Percentiles rank a stretch among this genome's conserved stretches.
Evolutionary conservation across 2,113 vertebrate species (phyloP).

Genomic region (Melanotaenia duboulayi): DNA sequence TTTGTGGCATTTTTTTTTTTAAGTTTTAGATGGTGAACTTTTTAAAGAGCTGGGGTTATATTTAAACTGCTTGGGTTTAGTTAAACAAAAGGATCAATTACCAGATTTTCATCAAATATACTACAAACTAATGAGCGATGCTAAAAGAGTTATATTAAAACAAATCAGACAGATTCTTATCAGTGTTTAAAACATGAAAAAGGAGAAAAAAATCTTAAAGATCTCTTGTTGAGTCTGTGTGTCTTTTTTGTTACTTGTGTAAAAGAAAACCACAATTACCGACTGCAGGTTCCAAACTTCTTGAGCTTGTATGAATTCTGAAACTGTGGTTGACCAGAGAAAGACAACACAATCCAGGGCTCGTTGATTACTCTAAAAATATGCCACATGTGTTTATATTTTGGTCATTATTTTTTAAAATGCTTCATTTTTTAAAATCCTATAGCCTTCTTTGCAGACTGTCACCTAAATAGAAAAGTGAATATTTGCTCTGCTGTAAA

Average conservation of each 20-base stretch:
- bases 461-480: not conserved
- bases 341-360: not conserved
- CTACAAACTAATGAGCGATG: no score
- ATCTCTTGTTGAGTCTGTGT: not conserved
- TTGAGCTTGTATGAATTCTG: constrained; percentile 18
- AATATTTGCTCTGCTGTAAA: not conserved
- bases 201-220: not conserved
- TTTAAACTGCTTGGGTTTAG: no score
- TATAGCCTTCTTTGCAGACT: not conserved
- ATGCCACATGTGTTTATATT: not conserved
- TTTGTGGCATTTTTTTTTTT: constrained; percentile 59
- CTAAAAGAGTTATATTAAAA: no score
- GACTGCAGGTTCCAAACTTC: constrained; percentile 28
- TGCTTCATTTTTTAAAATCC: not conserved
- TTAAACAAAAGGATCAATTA: no score
- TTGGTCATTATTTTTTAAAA: not conserved
- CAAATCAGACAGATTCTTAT: not conserved
- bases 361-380: not conserved
- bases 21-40: not conserved
- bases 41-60: not conserved
- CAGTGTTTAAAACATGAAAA: not conserved
- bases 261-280: constrained; percentile 48
- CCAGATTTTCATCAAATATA: no score
- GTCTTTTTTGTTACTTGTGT: not conserved
- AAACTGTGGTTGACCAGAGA: constrained; percentile 11